Conservation (phyloP, 2,113 vertebrate genomes). For the Malurus alboscapulatus region DNA sequence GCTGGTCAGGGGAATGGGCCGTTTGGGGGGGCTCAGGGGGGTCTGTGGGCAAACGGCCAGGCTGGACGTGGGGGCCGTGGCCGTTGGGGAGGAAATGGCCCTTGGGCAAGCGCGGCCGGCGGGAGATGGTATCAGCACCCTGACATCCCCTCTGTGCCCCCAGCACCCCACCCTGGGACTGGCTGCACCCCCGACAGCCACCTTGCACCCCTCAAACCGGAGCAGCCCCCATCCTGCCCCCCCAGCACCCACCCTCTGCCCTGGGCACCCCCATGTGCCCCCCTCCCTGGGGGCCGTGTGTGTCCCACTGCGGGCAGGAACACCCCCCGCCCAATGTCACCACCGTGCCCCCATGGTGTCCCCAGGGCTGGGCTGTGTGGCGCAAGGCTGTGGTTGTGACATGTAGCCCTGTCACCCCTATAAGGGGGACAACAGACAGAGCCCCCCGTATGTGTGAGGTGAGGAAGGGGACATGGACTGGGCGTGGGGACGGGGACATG, state of each 20-base stretch:
- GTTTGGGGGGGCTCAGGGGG: too few species aligned
- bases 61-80: fast-evolving
- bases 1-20: not conserved
- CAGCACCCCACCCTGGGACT: not conserved
- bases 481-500: not conserved
- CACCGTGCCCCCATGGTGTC: not conserved
- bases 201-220: not conserved
- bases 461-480: not conserved
- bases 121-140: not conserved
- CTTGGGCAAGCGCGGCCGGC: not conserved
- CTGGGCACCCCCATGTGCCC: not conserved
- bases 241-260: not conserved
- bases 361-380: not conserved
- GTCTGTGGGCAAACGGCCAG: not conserved
- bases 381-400: not conserved
- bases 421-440: not conserved
- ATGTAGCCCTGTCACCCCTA: not conserved
- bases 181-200: fast-evolving
- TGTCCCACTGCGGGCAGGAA: not conserved
- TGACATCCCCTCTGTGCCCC: not conserved
- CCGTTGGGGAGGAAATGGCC: not conserved
- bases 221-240: not conserved
- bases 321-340: too few species aligned
- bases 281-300: too few species aligned
- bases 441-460: not conserved